These are phyloP conservation scores for Tenthredo livida DNA, from an alignment of 2,888 invertebrate species.

Conservation along the genomic window DNA sequence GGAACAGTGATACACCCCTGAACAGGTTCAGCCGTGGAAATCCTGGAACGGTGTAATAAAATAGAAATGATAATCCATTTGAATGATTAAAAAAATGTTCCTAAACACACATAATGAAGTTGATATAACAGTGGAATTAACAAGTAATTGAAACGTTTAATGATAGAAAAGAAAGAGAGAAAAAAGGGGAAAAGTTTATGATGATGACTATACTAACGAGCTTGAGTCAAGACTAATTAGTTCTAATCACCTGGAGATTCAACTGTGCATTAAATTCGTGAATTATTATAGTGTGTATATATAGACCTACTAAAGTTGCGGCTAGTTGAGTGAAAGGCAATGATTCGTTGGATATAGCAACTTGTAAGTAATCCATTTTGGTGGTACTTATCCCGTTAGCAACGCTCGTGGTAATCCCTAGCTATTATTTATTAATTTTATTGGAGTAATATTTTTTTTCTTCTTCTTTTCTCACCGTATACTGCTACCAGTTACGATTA, in stretches of 20 bases:
- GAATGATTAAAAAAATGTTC: background rate
- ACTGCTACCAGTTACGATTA: background rate
- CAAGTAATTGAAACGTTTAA: background rate
- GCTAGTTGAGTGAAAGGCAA: background rate
- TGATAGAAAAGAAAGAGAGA: background rate
- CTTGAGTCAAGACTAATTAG: background rate
- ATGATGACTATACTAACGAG: background rate
- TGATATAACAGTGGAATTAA: background rate
- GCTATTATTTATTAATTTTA: background rate
- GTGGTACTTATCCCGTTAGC: background rate
- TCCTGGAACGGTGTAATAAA: constrained; percentile 2
- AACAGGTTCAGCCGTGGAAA: background rate
- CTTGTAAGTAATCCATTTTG: background rate
- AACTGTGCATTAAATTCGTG: background rate
- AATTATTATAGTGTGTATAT: no score
- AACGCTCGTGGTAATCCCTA: background rate
- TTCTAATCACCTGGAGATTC: background rate
- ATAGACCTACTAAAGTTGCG: background rate
- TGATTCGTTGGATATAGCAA: background rate
- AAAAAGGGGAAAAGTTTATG: background rate
- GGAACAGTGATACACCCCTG: background rate
- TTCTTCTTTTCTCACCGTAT: background rate
- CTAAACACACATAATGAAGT: background rate
- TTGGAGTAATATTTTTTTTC: background rate
- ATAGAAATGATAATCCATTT: background rate